Base-by-base conservation (phyloP, 2,797 vertebrate genomes). In the Gadopsis bispinosus region DNA sequence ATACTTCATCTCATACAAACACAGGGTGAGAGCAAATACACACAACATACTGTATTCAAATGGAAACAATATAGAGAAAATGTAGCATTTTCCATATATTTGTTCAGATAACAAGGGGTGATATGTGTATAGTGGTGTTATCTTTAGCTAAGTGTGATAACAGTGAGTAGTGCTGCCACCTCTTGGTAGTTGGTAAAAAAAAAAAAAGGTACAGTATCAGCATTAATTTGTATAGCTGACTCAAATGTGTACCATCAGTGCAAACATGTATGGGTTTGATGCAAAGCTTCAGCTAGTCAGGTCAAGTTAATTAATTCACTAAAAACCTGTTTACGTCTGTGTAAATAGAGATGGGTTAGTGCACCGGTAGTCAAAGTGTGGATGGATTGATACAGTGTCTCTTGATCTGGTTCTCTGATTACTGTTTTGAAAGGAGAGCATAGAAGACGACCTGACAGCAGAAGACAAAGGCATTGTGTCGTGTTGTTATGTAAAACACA, bases 1-100 rank as follows among this genome's bases (percentile, higher is more conserved):
- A 97, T 99, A 78, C 96, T 98, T 86, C 98, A 99, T 92, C 95
- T 99, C 93, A 95, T 96, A 84, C 98, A 98, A 91, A 99, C 98
- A 75, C 98, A 99, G 94, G 98, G 98, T 99, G 77, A 95, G 86
- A 71, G 13, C 26, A 47, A 5, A 22, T 13, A 59, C 45, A 58
- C 33, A 43, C 22, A 47, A 7, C 66, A 13, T 26, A 26, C 8
- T 35, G n/a, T n/a, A 41, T n/a, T 59, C 9, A 0, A 50, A 68
- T 8, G 7, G 19, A 47, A 14, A 45, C 37, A 45, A 72, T 2
- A 55, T 8, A 67, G 1, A 7, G 0, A 2, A 47, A 60, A 66
- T 51, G 12, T 1, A 22, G 3, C 4, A 22, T 37, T 50, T 37
- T 71, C 1, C 1, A 4, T 51, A 1, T 6, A 20, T 20, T 29